Percentiles rank a stretch among this genome's conserved stretches.
These are phyloP conservation scores for Anarsia innoxiella DNA, from an alignment of 2,888 invertebrate species.

Conservation along the genomic window DNA sequence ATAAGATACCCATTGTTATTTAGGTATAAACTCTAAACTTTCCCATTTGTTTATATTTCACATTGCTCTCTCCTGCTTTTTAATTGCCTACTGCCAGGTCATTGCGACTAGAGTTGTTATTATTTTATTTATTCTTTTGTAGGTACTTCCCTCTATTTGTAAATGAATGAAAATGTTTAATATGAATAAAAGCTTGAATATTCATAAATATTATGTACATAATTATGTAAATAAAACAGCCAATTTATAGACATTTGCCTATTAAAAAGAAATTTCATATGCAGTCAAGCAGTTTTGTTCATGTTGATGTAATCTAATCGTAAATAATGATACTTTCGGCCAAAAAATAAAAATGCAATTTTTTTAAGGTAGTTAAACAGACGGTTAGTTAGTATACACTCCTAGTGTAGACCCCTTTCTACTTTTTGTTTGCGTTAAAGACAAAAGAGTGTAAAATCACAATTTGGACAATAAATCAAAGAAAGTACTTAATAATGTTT, in stretches of 20 bases:
- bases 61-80: conserved; percentile 4
- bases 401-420: too few relatives aligned
- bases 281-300: too few relatives aligned
- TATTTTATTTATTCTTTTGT: neutral
- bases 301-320: too few relatives aligned
- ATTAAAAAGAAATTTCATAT: neutral
- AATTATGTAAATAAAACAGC: neutral
- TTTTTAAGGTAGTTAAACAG: neutral
- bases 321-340: too few relatives aligned
- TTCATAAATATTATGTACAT: neutral
- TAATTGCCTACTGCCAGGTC: neutral
- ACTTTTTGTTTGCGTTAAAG: too few relatives aligned
- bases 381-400: too few relatives aligned
- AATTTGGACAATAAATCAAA: too few relatives aligned
- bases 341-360: neutral
- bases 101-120: neutral
- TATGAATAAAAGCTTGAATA: too few relatives aligned
- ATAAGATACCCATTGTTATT: conserved; percentile 4
- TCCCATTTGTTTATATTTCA: conserved; percentile 1
- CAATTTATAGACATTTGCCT: neutral
- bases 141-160: neutral
- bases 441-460: too few relatives aligned
- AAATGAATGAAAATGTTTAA: neutral
- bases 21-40: too few relatives aligned
- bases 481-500: too few relatives aligned